Evolutionary conservation across 2,113 vertebrate species (phyloP), one percentile per base, ranked within the genome.

Genomic region (Bombycilla garrulus): DNA sequence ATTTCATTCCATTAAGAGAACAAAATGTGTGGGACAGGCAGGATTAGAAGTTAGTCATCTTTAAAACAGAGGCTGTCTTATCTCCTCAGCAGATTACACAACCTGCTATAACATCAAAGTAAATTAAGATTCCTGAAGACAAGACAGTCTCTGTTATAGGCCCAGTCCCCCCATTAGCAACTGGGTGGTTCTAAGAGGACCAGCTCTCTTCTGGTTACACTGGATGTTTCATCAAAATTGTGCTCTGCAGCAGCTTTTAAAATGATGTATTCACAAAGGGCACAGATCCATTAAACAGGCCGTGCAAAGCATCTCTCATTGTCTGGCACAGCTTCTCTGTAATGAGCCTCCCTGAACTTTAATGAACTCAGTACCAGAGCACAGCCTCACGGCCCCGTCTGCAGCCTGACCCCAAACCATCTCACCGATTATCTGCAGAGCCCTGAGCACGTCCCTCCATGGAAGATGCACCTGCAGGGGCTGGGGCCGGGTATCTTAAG

Each of bases 21-120:
- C 48, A 84, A 72, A 92, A 88, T 71, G 72, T 33, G 48, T 77
- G 45, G 72, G 45, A 57, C 11, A 44, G 53, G 57, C 71, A 88
- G 65, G 69, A 96, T 83, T 58, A 94, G 71, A 64, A 96, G 64
- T 29, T 36, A 72, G 74, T 72, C 62, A 96, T 74, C 69, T 88
- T 67, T 67, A 81, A 58, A 53, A 81, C 29, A 77, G 93, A 64
- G 69, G 38, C 84, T 88, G 89, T 44, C 91, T 95, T 95, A 97
- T 83, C 96, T 88, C 81, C 56, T 74, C 69, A 53, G 90, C 31
- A 91, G 89, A 97, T 71, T 94, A 38, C 86, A 95, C 85, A 96
- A 87, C 65, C 73, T 44, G 48, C 47, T 92, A 65, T 9, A 65
- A 89, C 88, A 96, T 87, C 87, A 96, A 94, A 94, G 94, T 7